phyloP scores from a whole-genome alignment of 64 coral and sea anemone species.

The Porites lutea region DNA sequence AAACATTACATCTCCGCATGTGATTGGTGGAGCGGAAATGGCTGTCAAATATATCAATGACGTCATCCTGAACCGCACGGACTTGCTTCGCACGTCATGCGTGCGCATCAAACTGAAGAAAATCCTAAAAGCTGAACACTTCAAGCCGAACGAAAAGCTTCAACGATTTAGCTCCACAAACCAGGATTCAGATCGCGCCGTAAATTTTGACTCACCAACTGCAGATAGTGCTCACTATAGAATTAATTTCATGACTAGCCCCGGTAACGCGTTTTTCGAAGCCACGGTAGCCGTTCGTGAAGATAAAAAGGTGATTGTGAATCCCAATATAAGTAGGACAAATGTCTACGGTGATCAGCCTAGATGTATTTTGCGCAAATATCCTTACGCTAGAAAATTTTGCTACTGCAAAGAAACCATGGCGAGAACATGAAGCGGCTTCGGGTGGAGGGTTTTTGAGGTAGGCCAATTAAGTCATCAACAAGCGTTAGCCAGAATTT shows the following conservation, averaged over 20 bases:
- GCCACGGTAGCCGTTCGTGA: conserved; percentile 58
- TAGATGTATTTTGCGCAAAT: conserved; percentile 70
- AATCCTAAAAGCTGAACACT: conserved; percentile 63
- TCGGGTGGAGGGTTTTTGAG: neutral
- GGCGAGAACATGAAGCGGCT: neutral
- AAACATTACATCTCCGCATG: conserved; percentile 1
- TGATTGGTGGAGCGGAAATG: conserved; percentile 48
- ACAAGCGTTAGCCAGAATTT: no score
- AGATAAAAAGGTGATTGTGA: conserved; percentile 40
- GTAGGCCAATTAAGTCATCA: no score
- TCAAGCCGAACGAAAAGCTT: conserved; percentile 80
- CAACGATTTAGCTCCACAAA: conserved; percentile 75
- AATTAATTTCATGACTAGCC: conserved; percentile 77
- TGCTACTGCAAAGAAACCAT: conserved; percentile 57
- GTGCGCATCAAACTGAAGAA: conserved; percentile 45
- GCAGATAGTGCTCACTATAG: conserved; percentile 70
- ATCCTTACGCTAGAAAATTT: conserved; percentile 86
- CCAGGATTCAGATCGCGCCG: conserved; percentile 77
- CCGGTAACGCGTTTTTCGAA: conserved; percentile 73
- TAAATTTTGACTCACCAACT: conserved; percentile 68
- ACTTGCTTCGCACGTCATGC: conserved; percentile 54
- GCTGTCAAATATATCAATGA: conserved; percentile 78
- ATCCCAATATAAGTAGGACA: conserved; percentile 87
- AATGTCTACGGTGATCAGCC: conserved; percentile 85
- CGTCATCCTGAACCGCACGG: conserved; percentile 37